These are phyloP conservation scores for Nerophis lumbriciformis DNA, from an alignment of 2,113 vertebrate species.

Conservation along the genomic window DNA sequence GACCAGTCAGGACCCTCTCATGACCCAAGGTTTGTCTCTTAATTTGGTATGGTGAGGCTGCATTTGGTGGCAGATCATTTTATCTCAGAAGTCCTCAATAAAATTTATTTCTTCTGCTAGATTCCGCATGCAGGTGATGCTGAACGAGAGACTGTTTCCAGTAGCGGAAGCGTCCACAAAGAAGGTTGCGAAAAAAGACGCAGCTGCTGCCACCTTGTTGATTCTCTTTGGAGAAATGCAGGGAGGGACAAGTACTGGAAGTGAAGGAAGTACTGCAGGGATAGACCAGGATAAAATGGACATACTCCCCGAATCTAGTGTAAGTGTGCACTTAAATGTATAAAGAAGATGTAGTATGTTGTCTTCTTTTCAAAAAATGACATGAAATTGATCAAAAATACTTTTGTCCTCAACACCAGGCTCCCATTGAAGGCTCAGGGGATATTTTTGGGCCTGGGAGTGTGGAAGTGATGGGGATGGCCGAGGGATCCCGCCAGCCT, in stretches of 20 bases:
- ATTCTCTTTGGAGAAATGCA: slow-evolving; percentile 78
- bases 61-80: not conserved
- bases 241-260: slow-evolving; percentile 18
- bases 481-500: slow-evolving; percentile 59
- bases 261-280: slow-evolving; percentile 36
- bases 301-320: slow-evolving; percentile 32
- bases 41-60: not conserved
- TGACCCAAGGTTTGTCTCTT: slow-evolving; percentile 81
- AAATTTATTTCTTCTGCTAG: slow-evolving; percentile 53
- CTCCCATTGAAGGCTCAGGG: slow-evolving; percentile 22
- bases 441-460: slow-evolving; percentile 15
- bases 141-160: slow-evolving; percentile 83
- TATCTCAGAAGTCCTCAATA: not conserved
- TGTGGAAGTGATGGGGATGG: slow-evolving; percentile 40
- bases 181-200: slow-evolving; percentile 92
- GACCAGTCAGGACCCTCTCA: slow-evolving; percentile 92
- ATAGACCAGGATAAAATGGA: slow-evolving; percentile 36
- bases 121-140: slow-evolving; percentile 92
- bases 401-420: slow-evolving; percentile 18
- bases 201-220: slow-evolving; percentile 81
- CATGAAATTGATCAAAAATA: too few relatives aligned
- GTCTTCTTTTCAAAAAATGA: too few relatives aligned
- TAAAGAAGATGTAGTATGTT: too few relatives aligned
- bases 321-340: slow-evolving; percentile 22
- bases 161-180: slow-evolving; percentile 89